A percentile compares a stretch with the other conserved stretches of the same genome.
phyloP scores from a whole-genome alignment of 1,140 invertebrate species.

The Plutomurus gul region DNA sequence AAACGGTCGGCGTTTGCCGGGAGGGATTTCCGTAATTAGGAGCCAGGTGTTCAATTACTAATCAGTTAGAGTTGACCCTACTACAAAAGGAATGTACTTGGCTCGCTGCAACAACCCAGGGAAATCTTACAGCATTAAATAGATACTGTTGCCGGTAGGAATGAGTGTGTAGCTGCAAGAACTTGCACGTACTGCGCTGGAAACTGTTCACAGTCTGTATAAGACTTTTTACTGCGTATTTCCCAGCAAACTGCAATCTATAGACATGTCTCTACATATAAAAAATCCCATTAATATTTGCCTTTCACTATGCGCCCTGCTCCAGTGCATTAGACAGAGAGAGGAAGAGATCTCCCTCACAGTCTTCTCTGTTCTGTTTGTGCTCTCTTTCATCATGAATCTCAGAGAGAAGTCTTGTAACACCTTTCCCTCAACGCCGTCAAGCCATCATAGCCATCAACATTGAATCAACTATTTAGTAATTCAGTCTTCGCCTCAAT shows the following conservation, averaged over 20 bases:
- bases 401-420: not conserved
- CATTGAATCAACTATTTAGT: constrained; percentile 35
- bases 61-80: constrained; percentile 21
- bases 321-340: no score
- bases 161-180: not conserved
- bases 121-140: constrained; percentile 20
- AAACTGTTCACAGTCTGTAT: no score
- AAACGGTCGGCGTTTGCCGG: not conserved
- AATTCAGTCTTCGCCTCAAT: constrained; percentile 10
- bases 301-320: not conserved
- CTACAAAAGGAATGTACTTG: no score
- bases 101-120: not conserved
- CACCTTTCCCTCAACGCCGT: not conserved
- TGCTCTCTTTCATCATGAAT: no score
- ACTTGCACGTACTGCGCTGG: not conserved
- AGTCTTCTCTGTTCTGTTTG: no score
- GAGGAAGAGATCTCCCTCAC: no score
- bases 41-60: constrained; percentile 13
- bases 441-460: constrained; percentile 17
- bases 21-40: constrained; percentile 24
- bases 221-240: no score
- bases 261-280: constrained; percentile 17
- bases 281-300: constrained; percentile 28
- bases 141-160: not conserved
- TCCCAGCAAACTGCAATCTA: not conserved